These are phyloP conservation scores for Heteromyza rotundicornis DNA, from an alignment of 2,888 invertebrate genomes.

Conservation along the genomic window DNA sequence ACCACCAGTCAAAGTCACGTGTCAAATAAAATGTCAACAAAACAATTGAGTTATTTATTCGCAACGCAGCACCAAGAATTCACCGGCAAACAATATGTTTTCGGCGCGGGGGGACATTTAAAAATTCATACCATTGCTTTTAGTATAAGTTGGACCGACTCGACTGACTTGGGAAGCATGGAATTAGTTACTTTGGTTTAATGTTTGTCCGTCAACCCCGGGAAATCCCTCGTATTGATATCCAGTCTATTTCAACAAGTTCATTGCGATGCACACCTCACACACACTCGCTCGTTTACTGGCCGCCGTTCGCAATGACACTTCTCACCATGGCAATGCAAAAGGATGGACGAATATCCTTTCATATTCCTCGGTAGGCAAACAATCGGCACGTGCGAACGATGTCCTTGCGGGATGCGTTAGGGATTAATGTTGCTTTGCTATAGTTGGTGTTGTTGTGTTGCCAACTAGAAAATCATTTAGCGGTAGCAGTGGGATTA, in stretches of 20 bases:
- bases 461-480: conserved; percentile 57
- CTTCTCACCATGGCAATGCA: background rate
- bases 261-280: background rate
- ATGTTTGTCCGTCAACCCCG: conserved; percentile 34
- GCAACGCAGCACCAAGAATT: conserved; percentile 23
- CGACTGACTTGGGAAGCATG: conserved; percentile 12
- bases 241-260: background rate
- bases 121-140: conserved; percentile 45
- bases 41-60: conserved; percentile 62
- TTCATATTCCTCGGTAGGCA: conserved; percentile 17
- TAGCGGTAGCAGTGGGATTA: conserved; percentile 57
- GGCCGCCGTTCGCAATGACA: background rate
- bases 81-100: no score
- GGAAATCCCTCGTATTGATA: background rate
- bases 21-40: conserved; percentile 62
- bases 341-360: background rate
- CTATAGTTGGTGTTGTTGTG: conserved; percentile 28
- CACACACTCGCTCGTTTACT: background rate
- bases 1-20: conserved; percentile 53
- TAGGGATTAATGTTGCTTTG: conserved; percentile 35
- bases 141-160: background rate
- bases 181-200: conserved; percentile 43
- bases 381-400: conserved; percentile 54
- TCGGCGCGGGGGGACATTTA: conserved; percentile 39
- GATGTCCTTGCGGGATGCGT: conserved; percentile 34